Percentiles rank a stretch among this genome's conserved stretches.
Conservation (phyloP, 2,888 invertebrate genomes). For the Oscheius sp. region DNA sequence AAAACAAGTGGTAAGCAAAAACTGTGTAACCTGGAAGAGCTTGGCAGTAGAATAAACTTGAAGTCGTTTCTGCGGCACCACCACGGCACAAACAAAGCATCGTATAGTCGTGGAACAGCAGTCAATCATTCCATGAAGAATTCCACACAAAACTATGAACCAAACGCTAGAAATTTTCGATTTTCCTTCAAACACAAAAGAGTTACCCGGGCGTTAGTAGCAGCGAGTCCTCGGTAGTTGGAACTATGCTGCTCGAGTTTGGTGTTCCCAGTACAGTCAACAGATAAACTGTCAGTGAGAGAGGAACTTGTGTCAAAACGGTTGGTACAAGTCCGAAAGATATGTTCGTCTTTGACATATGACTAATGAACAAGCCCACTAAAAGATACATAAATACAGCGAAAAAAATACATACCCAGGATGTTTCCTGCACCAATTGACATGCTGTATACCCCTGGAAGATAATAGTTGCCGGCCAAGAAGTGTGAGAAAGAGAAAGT, state of each 20-base stretch:
- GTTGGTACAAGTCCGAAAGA: conserved; percentile 36
- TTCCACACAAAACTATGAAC: background rate
- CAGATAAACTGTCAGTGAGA: conserved; percentile 12
- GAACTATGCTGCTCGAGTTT: conserved; percentile 15
- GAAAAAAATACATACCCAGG: conserved; percentile 16
- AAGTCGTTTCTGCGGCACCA: conserved; percentile 17
- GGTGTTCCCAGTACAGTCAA: conserved; percentile 27
- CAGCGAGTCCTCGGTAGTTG: conserved; percentile 14
- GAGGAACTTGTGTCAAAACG: conserved; percentile 10
- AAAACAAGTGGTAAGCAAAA: background rate
- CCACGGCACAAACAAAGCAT: conserved; percentile 2
- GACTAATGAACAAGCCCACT: conserved; percentile 22
- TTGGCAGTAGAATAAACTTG: conserved; percentile 8
- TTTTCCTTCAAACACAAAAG: background rate
- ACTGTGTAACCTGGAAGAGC: conserved; percentile 10
- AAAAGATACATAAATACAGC: background rate
- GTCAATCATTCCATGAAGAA: conserved; percentile 22
- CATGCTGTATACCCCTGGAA: conserved; percentile 29
- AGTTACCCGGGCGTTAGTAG: conserved; percentile 11
- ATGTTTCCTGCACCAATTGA: conserved; percentile 36
- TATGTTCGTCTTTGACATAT: conserved; percentile 24
- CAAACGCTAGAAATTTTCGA: background rate
- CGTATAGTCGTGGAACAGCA: conserved; percentile 19
- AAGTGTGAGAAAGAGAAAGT: conserved; percentile 29
- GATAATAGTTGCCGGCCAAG: conserved; percentile 18